Conservation (phyloP, 2,113 vertebrate genomes). For the Antechinus stuartii region DNA sequence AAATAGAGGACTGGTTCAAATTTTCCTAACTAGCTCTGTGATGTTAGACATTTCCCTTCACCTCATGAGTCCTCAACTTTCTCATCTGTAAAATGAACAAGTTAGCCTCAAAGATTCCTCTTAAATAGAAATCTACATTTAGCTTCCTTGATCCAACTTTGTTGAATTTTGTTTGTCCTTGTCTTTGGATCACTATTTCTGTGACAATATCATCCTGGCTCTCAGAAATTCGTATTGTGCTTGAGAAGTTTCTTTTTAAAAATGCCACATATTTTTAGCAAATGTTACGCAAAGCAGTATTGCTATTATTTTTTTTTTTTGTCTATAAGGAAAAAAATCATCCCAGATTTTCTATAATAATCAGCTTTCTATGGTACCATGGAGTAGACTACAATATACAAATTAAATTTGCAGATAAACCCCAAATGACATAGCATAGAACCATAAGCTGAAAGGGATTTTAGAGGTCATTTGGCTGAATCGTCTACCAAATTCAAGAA, state of each 20-base stretch:
- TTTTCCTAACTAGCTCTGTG: background rate
- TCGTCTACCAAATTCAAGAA: too few relatives aligned
- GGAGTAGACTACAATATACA: too few relatives aligned
- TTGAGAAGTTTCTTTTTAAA: conserved; percentile 29
- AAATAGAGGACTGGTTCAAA: background rate
- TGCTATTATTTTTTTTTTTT: background rate
- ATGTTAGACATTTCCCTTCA: background rate
- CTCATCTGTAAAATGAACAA: background rate
- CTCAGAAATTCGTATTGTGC: background rate
- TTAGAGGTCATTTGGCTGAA: too few relatives aligned
- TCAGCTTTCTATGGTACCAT: too few relatives aligned
- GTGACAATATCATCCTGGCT: background rate
- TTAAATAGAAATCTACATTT: background rate
- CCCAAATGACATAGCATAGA: too few relatives aligned
- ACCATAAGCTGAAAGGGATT: too few relatives aligned
- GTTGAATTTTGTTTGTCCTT: background rate
- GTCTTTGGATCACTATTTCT: background rate
- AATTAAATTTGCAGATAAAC: too few relatives aligned
- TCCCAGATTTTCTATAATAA: too few relatives aligned
- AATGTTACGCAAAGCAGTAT: background rate
- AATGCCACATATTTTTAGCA: conserved; percentile 29
- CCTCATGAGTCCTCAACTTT: background rate
- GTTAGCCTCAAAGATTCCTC: background rate
- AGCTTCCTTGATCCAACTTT: background rate
- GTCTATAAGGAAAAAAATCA: background rate